Evolutionary conservation across 2,113 vertebrate genomes (phyloP).

Genomic region (Engystomops pustulosus): DNA sequence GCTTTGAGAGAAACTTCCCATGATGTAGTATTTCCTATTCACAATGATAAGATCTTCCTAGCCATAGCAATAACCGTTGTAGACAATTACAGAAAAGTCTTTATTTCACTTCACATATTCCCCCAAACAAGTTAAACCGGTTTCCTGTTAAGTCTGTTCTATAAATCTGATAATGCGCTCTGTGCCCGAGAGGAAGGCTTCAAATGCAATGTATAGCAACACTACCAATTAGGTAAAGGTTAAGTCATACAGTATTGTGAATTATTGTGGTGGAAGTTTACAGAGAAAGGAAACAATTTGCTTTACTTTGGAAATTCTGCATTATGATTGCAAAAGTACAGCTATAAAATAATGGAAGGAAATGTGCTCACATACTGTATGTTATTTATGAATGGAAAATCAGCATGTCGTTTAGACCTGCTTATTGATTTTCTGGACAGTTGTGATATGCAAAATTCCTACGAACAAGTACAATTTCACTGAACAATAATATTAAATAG

Average conservation of each 20-base stretch:
- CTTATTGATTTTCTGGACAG: slow-evolving; percentile 17
- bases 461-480: not conserved
- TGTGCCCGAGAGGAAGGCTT: slow-evolving; percentile 11
- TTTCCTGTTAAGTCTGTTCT: slow-evolving; percentile 41
- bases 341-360: slow-evolving; percentile 46
- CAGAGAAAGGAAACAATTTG: not conserved
- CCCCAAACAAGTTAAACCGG: slow-evolving; percentile 46
- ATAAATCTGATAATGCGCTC: not conserved
- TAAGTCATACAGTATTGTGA: not conserved
- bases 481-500: slow-evolving; percentile 28
- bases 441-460: slow-evolving; percentile 32
- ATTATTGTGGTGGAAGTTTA: not conserved
- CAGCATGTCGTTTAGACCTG: not conserved
- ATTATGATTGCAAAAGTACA: not conserved
- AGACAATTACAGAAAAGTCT: slow-evolving; percentile 37
- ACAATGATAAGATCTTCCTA: slow-evolving; percentile 32
- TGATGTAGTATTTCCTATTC: slow-evolving; percentile 14
- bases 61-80: slow-evolving; percentile 29
- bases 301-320: not conserved
- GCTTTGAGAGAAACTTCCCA: slow-evolving; percentile 10
- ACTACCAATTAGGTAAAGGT: not conserved
- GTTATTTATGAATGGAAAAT: slow-evolving; percentile 3
- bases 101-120: slow-evolving; percentile 12
- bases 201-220: not conserved
- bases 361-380: not conserved